These are phyloP conservation scores for Hemichromis elongatus DNA, from an alignment of 2,113 vertebrate genomes.

Conservation along the genomic window DNA sequence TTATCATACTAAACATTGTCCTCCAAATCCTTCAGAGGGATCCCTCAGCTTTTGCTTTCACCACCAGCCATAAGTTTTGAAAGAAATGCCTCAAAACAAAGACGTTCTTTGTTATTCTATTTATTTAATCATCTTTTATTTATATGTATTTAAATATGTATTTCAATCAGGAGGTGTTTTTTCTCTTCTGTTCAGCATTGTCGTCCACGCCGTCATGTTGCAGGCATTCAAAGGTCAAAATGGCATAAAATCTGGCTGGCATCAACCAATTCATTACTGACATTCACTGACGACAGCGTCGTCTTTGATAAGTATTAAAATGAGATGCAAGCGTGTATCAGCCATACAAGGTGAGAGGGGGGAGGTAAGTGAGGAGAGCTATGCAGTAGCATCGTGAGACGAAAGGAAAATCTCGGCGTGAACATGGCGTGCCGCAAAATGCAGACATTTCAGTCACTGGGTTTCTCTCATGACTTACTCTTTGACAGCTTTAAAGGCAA, in stretches of 20 bases:
- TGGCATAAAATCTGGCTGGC: background rate
- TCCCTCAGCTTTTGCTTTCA: background rate
- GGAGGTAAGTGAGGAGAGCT: background rate
- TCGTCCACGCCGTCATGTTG: background rate
- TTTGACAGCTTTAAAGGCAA: background rate
- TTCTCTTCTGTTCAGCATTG: background rate
- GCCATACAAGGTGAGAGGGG: background rate
- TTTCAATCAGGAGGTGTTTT: background rate
- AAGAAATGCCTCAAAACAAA: background rate
- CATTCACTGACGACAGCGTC: background rate
- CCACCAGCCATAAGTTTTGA: background rate
- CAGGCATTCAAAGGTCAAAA: background rate
- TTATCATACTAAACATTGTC: constrained; percentile 14
- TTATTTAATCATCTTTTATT: background rate
- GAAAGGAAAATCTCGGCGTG: background rate
- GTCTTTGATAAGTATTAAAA: background rate
- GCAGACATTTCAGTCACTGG: background rate
- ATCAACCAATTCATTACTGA: background rate
- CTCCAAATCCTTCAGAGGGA: background rate
- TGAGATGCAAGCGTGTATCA: background rate
- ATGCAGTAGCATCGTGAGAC: background rate
- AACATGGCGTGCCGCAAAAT: background rate
- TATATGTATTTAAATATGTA: background rate
- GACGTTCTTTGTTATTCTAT: background rate
- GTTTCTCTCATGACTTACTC: background rate